Evolutionary conservation across 2,888 invertebrate genomes (phyloP), one percentile per base, ranked within the genome.

Genomic region (Aphidoletes aphidimyza): DNA sequence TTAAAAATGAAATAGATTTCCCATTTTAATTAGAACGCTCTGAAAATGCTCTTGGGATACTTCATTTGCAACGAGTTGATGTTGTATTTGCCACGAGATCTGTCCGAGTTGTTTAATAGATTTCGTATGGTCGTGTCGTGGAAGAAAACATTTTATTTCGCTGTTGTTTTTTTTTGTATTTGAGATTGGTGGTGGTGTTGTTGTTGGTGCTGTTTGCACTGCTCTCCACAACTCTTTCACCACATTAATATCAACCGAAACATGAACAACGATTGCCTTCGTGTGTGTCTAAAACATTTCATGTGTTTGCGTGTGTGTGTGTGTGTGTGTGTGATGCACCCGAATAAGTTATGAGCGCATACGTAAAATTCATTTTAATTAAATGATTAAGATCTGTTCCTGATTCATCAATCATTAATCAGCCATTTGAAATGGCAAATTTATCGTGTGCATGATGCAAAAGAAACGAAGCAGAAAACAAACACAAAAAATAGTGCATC

Each of bases 1-100:
- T 69, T 69, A 69, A 69, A 69, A 69, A 69, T 69, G 69, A 69
- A 69, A 69, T 69, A 69, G 69, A 69, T 69, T 69, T 69, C 69
- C 69, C 69, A 30, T 69, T 69, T 69, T 69, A 69, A 69, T 69
- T 69, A 69, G 69, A 69, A 69, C 69, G 30, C 30, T 69, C 11
- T n/a, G n/a, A 69, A 69, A 69, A 30, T 30, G 69, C 69, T 69
- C 69, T 34, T 34, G 69, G 69, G 69, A 69, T 69, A 69, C 69
- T 11, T 69, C 30, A 69, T 30, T 54, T 22, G 22, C 69, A 22
- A 19, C 19, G 47, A 47, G 8, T 3, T 47, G 11, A 11, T 34
- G 34, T 30, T 69, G 34, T 26, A 30, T 69, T 34, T 69, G 69
- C 14, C n/a, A n/a, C n/a, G 30, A 69, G 69, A 69, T 69, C 69